phyloP scores from a whole-genome alignment of 2,888 invertebrate genomes.

The Lasioglossum pauxillum region DNA sequence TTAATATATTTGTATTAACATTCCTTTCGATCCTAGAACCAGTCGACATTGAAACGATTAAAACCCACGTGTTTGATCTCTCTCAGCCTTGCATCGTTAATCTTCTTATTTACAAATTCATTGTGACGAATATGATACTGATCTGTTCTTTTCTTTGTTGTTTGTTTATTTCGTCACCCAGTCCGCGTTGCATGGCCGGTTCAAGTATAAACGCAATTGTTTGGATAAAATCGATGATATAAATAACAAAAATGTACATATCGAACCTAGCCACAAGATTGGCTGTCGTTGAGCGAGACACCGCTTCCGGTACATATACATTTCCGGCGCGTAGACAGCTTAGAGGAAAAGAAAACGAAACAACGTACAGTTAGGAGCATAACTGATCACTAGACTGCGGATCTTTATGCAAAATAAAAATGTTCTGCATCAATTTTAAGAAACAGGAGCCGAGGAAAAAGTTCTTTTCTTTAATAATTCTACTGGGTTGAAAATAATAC shows the following conservation, averaged over 20 bases:
- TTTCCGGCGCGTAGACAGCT: background rate
- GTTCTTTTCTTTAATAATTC: too few species aligned
- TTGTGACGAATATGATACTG: constrained; percentile 11
- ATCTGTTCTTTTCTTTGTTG: background rate
- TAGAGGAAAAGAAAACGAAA: background rate
- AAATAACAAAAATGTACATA: constrained; percentile 48
- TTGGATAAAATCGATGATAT: constrained; percentile 41
- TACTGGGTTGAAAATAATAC: too few species aligned
- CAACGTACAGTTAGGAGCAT: background rate
- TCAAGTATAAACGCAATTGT: constrained; percentile 8
- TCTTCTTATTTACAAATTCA: constrained; percentile 38
- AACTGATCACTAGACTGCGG: too few species aligned
- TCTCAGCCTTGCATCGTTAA: constrained; percentile 14
- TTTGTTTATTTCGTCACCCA: constrained; percentile 6
- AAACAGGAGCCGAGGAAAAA: too few species aligned
- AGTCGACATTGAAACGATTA: constrained; percentile 33
- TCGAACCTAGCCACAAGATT: constrained; percentile 12
- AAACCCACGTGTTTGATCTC: constrained; percentile 21
- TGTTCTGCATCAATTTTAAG: too few species aligned
- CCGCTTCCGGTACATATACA: background rate
- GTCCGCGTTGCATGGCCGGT: background rate
- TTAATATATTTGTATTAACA: constrained; percentile 43
- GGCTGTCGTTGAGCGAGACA: constrained; percentile 19
- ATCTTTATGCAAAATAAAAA: too few species aligned
- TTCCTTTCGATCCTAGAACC: constrained; percentile 48